Evolutionary conservation across 2,113 vertebrate species (phyloP).

Genomic region (Gopherus flavomarginatus): DNA sequence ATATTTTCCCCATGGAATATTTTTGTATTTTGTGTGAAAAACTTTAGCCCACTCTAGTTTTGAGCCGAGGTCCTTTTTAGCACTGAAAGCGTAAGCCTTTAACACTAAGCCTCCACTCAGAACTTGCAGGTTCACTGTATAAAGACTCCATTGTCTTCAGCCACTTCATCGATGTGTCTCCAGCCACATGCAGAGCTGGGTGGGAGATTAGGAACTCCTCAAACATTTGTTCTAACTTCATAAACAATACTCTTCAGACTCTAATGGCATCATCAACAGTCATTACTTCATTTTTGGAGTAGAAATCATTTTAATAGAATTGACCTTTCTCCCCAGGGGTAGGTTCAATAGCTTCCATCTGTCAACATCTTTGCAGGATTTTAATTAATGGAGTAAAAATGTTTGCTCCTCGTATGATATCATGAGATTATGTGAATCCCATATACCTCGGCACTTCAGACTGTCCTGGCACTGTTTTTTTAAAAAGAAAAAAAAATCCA

Average conservation of each 20-base stretch:
- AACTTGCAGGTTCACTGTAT: not conserved
- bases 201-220: not conserved
- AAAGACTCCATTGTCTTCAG: too few species aligned
- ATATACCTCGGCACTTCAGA: not conserved
- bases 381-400: constrained; percentile 63
- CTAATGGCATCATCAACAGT: constrained; percentile 23
- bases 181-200: not conserved
- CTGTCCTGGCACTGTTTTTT: not conserved
- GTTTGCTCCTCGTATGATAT: constrained; percentile 5
- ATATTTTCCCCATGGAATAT: not conserved
- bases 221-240: constrained; percentile 45
- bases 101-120: not conserved
- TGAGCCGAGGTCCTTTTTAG: not conserved
- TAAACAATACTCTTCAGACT: constrained; percentile 10
- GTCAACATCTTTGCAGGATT: constrained; percentile 54
- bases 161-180: not conserved
- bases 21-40: not conserved
- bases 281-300: constrained; percentile 54
- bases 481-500: not conserved
- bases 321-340: constrained; percentile 60
- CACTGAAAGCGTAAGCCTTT: not conserved
- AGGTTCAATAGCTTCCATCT: constrained; percentile 60
- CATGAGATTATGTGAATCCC: constrained; percentile 33
- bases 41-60: not conserved
- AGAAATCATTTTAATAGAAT: constrained; percentile 53